A percentile compares a stretch with the other conserved stretches of the same genome.
Evolutionary conservation across 2,113 vertebrate species (phyloP).

Genomic region (Dasyprocta punctata): DNA sequence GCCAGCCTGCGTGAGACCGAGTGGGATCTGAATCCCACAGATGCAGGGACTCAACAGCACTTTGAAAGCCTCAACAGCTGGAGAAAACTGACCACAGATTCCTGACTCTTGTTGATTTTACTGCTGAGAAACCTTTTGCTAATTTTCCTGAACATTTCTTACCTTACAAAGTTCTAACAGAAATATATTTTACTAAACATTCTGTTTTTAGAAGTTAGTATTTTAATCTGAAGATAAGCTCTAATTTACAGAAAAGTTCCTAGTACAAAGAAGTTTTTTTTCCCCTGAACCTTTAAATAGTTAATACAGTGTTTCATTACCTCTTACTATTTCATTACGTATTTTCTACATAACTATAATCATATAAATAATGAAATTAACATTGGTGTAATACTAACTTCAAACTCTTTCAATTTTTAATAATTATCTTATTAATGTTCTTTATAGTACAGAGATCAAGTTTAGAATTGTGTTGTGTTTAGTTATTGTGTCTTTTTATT

Average conservation of each 20-base stretch:
- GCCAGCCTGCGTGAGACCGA: neutral
- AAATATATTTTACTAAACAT: neutral
- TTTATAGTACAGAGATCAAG: neutral
- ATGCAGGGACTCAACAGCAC: neutral
- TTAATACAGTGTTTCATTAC: neutral
- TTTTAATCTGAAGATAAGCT: conserved; percentile 18
- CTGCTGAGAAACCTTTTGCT: neutral
- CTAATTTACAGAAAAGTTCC: neutral
- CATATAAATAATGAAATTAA: conserved; percentile 23
- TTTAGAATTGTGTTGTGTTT: neutral
- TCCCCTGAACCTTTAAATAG: neutral
- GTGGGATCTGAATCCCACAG: neutral
- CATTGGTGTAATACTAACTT: neutral
- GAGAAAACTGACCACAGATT: neutral
- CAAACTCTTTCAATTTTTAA: neutral
- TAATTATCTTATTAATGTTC: neutral
- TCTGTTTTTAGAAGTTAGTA: neutral
- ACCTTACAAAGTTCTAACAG: neutral
- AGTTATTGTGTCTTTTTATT: neutral
- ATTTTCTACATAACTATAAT: neutral
- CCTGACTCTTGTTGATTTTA: neutral
- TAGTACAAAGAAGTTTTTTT: conserved; percentile 28
- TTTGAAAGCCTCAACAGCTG: neutral
- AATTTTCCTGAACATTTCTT: neutral
- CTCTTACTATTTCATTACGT: conserved; percentile 1